phyloP scores from a whole-genome alignment of 2,888 invertebrate genomes.

The Tenthredo amoena region DNA sequence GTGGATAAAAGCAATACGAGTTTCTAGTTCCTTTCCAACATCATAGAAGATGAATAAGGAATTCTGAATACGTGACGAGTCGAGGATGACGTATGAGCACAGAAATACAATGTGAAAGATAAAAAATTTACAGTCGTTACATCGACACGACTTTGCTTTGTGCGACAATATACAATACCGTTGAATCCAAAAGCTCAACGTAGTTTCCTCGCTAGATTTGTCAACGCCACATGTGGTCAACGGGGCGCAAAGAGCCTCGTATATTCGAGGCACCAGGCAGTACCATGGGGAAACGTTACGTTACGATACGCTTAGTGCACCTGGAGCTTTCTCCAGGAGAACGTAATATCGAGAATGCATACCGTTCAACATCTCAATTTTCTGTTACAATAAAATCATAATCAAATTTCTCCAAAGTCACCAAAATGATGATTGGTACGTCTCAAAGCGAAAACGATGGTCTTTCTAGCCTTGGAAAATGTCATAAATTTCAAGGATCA shows the following conservation, averaged over 20 bases:
- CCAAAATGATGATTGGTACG: background rate
- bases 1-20: background rate
- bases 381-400: background rate
- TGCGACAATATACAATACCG: background rate
- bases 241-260: background rate
- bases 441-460: background rate
- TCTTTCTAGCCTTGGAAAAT: background rate
- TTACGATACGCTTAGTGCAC: conserved; percentile 8
- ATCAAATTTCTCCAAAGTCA: background rate
- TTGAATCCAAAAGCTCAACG: background rate
- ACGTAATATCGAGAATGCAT: background rate
- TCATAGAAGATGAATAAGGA: background rate
- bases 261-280: background rate
- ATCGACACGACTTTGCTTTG: background rate
- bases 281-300: conserved; percentile 16
- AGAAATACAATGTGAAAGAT: background rate
- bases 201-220: conserved; percentile 19
- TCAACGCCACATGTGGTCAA: conserved; percentile 26
- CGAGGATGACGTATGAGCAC: background rate
- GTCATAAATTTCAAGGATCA: background rate
- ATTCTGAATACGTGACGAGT: background rate
- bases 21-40: background rate
- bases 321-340: conserved; percentile 6
- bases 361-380: background rate
- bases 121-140: background rate